phyloP scores from a whole-genome alignment of 1,140 invertebrate species.

The Drosophila busckii region DNA sequence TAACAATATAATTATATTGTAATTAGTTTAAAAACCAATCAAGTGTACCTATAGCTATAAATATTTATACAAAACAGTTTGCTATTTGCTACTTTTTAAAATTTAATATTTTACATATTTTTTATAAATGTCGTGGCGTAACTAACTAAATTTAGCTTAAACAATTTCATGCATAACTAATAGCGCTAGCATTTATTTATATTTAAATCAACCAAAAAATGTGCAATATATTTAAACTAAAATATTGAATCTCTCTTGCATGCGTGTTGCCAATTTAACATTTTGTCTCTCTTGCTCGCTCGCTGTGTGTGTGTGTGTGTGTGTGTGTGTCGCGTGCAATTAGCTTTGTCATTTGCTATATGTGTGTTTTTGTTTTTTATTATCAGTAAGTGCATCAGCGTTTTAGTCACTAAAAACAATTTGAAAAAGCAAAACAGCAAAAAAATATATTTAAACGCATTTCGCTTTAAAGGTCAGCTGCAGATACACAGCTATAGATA shows the following conservation, averaged over 20 bases:
- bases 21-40: no score
- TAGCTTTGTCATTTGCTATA: conserved; percentile 36
- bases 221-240: conserved; percentile 64
- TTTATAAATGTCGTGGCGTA: no score
- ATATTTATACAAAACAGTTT: conserved; percentile 6
- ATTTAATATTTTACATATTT: conserved; percentile 26
- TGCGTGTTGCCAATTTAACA: conserved; percentile 2
- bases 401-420: conserved; percentile 36
- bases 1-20: background rate
- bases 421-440: no score
- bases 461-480: conserved; percentile 42
- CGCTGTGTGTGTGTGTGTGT: conserved; percentile 1
- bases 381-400: conserved; percentile 58
- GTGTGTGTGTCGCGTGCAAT: conserved; percentile 32
- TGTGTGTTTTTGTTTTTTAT: conserved; percentile 6
- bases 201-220: conserved; percentile 31
- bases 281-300: background rate
- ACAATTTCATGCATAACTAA: no score
- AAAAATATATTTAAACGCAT: no score
- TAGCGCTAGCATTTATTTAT: no score
- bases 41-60: no score
- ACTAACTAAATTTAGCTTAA: no score
- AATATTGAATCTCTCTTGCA: conserved; percentile 28
- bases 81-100: conserved; percentile 11
- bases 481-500: conserved; percentile 20